Evolutionary conservation across 2,113 vertebrate species (phyloP).

Genomic region (Silurus asotus): DNA sequence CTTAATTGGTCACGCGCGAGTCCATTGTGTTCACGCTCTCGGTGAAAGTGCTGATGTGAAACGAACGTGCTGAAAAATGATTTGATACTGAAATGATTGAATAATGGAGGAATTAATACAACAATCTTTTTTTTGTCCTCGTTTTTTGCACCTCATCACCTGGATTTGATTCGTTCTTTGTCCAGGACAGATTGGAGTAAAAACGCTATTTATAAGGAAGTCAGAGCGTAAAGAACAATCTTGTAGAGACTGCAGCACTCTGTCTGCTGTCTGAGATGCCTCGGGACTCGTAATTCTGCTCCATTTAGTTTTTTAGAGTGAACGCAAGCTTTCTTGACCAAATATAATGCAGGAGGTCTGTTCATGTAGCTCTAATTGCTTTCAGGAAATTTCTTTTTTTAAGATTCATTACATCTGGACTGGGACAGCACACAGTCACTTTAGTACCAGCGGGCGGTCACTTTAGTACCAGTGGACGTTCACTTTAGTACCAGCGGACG

Average conservation of each 20-base stretch:
- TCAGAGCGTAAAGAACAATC: neutral
- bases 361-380: neutral
- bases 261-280: neutral
- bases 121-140: neutral
- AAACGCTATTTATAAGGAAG: neutral
- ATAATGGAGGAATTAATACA: neutral
- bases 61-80: neutral
- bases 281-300: neutral
- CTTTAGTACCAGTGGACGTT: too few relatives aligned
- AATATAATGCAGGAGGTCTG: neutral
- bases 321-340: neutral
- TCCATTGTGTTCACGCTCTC: neutral
- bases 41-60: neutral
- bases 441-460: too few relatives aligned
- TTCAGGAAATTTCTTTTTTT: neutral
- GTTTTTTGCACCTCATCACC: neutral
- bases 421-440: too few relatives aligned
- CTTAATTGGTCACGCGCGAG: neutral
- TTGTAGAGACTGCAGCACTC: neutral
- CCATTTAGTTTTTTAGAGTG: neutral
- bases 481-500: too few relatives aligned
- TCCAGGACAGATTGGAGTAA: neutral
- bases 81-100: neutral
- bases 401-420: neutral
- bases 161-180: neutral